Percentiles rank a stretch among this genome's conserved stretches.
phyloP scores from a whole-genome alignment of 1,140 invertebrate genomes.

The Drosophila subpulchrella region DNA sequence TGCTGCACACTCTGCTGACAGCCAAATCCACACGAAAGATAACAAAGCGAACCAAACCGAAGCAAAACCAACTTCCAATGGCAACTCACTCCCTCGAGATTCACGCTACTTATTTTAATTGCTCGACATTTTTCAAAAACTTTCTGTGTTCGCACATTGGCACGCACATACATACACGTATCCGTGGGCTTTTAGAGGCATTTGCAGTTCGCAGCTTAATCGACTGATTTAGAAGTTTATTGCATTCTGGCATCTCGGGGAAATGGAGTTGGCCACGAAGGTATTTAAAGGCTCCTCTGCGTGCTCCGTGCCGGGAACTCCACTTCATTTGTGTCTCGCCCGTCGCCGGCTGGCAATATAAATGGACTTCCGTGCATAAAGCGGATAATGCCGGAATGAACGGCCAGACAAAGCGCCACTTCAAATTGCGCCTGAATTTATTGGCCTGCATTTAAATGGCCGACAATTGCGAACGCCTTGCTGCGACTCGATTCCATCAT shows the following conservation, averaged over 20 bases:
- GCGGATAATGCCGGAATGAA: constrained; percentile 58
- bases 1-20: constrained; percentile 55
- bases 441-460: constrained; percentile 68
- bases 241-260: constrained; percentile 66
- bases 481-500: constrained; percentile 54
- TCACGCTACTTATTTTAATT: constrained; percentile 76
- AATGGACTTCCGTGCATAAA: constrained; percentile 79
- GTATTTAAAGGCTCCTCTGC: constrained; percentile 66
- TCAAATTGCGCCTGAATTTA: constrained; percentile 72
- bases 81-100: constrained; percentile 23
- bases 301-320: constrained; percentile 39
- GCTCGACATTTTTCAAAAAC: constrained; percentile 76
- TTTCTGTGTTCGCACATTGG: constrained; percentile 28
- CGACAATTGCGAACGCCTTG: constrained; percentile 47
- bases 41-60: constrained; percentile 26
- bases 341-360: constrained; percentile 52
- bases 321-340: constrained; percentile 62
- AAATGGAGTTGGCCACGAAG: constrained; percentile 72
- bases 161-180: not conserved
- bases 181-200: constrained; percentile 58
- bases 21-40: constrained; percentile 57
- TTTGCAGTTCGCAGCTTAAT: constrained; percentile 72
- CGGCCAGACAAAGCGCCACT: constrained; percentile 54
- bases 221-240: constrained; percentile 82
- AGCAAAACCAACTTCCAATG: constrained; percentile 27